phyloP scores from a whole-genome alignment of 2,888 invertebrate species.

The Caenorhabditis sp. region DNA sequence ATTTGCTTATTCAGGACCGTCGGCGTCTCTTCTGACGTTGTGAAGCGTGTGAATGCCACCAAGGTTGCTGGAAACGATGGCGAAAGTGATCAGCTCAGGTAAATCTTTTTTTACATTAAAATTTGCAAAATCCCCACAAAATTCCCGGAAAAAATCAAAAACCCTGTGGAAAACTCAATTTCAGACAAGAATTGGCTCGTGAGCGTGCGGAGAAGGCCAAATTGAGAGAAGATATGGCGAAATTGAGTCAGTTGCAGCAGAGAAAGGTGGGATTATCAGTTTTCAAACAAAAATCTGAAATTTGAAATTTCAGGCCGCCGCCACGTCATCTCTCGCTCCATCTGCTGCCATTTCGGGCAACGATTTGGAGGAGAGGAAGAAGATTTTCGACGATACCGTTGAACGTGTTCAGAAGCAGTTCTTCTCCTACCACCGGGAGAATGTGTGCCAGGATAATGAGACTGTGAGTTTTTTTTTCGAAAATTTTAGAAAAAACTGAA shows the following conservation, averaged over 20 bases:
- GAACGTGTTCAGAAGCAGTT: slow-evolving; percentile 80
- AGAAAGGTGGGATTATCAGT: slow-evolving; percentile 61
- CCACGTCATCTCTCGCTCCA: slow-evolving; percentile 7
- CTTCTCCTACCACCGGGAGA: slow-evolving; percentile 79
- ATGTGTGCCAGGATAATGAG: slow-evolving; percentile 80
- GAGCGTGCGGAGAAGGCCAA: slow-evolving; percentile 76
- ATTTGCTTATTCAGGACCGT: slow-evolving; percentile 66
- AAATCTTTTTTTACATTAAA: too few relatives aligned
- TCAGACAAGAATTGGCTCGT: slow-evolving; percentile 74
- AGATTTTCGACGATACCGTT: slow-evolving; percentile 81
- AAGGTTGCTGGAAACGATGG: slow-evolving; percentile 46
- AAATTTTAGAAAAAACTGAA: background rate
- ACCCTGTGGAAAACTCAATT: background rate
- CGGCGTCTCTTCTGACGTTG: slow-evolving; percentile 78
- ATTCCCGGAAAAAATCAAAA: background rate
- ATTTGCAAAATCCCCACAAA: background rate
- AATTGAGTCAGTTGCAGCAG: slow-evolving; percentile 75
- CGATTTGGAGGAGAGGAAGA: slow-evolving; percentile 80
- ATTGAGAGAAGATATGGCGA: slow-evolving; percentile 76
- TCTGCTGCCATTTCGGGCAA: slow-evolving; percentile 27
- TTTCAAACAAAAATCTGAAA: background rate
- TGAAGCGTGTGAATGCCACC: slow-evolving; percentile 72
- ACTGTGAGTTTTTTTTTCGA: slow-evolving; percentile 64
- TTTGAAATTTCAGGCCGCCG: slow-evolving; percentile 23
- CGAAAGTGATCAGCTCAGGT: slow-evolving; percentile 41